Percentiles rank a stretch among this genome's conserved stretches.
Conservation (phyloP, 2,888 invertebrate genomes). For the Athalia cordata region DNA sequence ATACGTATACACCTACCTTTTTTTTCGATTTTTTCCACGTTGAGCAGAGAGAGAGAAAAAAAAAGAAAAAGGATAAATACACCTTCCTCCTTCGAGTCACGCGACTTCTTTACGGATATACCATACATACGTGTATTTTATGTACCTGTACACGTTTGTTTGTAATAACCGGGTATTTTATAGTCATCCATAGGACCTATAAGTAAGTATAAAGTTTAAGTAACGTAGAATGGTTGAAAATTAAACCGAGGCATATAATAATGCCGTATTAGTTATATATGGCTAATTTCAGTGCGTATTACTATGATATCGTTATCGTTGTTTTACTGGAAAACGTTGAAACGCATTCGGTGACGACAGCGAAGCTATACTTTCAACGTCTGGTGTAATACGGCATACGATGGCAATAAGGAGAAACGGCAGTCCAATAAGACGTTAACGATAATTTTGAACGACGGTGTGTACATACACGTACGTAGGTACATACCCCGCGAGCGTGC, state of each 20-base stretch:
- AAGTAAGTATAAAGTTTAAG: too few species aligned
- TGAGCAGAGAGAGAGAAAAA: too few species aligned
- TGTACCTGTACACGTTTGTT: too few species aligned
- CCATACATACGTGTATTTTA: too few species aligned
- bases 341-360: not conserved
- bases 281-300: slow-evolving; percentile 15
- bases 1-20: too few species aligned
- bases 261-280: not conserved
- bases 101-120: too few species aligned
- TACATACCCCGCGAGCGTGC: not conserved
- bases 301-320: not conserved
- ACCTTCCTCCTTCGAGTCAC: too few species aligned
- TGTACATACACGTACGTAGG: not conserved
- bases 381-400: slow-evolving; percentile 1
- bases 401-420: slow-evolving; percentile 4
- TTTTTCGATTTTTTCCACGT: too few species aligned
- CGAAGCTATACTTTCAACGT: not conserved
- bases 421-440: slow-evolving; percentile 24
- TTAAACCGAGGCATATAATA: not conserved
- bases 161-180: too few species aligned
- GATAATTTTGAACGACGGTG: slow-evolving; percentile 13
- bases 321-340: too few species aligned
- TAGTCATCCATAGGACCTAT: too few species aligned
- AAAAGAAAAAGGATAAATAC: too few species aligned
- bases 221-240: not conserved